Conservation (phyloP, 2,797 vertebrate genomes). For the Chelon labrosus region DNA sequence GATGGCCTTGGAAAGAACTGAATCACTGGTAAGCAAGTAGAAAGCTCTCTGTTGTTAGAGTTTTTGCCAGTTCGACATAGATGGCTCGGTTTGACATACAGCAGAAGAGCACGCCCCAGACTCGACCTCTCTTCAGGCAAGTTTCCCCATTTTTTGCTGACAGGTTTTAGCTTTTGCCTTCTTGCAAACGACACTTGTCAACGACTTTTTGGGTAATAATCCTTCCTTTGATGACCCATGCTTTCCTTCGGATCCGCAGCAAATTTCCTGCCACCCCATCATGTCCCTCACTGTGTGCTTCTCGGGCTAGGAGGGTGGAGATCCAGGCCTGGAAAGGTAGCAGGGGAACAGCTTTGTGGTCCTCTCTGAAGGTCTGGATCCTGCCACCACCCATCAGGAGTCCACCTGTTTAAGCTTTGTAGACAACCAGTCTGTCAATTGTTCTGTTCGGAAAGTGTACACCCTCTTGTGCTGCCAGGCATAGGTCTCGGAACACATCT, state of each 20-base stretch:
- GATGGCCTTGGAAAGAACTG: no score
- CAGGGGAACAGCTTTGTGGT: not conserved
- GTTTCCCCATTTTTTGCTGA: not conserved
- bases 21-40: no score
- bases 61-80: no score
- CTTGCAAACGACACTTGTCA: not conserved
- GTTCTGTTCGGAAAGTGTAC: not conserved
- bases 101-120: no score
- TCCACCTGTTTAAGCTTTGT: not conserved
- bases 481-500: conserved; percentile 15
- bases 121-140: not conserved
- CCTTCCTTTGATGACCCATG: no score
- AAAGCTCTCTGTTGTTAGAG: no score
- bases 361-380: conserved; percentile 3
- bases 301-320: conserved; percentile 10
- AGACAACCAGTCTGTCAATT: conserved; percentile 4
- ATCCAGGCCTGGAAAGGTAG: not conserved
- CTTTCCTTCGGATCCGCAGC: no score
- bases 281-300: conserved; percentile 29
- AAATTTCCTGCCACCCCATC: conserved; percentile 41
- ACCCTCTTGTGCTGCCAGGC: conserved; percentile 11
- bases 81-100: no score
- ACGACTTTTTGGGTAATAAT: not conserved
- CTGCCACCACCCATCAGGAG: conserved; percentile 1
- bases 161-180: not conserved